Base-by-base conservation (phyloP, 2,797 vertebrate genomes). In the Aplochiton taeniatus region DNA sequence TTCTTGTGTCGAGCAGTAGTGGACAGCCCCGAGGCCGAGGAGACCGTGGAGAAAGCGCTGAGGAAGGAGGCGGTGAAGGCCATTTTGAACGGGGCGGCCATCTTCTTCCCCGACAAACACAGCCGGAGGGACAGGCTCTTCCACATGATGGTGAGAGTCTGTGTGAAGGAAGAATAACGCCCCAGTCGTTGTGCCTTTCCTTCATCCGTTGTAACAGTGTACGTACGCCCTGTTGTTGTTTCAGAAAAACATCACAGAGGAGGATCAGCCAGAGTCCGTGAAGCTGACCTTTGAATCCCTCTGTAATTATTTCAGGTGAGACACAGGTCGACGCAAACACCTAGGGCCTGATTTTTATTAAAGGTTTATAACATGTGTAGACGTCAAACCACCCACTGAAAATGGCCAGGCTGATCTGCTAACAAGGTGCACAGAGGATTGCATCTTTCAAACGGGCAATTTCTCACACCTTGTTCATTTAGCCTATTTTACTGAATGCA, bases 271-370 rank as follows among this genome's bases (percentile, higher is more conserved):
- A 5, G 94, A 94, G 60, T 99, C 97, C 0, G 86, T 93, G 8
- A 97, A 93, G 69, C 92, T 98, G 72, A 96, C 95, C 0, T 99
- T 99, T 82, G 93, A 92, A 73, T 98, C 97, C 9, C 91, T 99
- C 48, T 98, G 97, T 84, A 94, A 93, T 4, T 96, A 98, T 87
- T 99, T 98, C 91, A 99, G 97, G 97, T 98, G 73, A 90, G 51
- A 85, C 44, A 4, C 13, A 55, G 19, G 9, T 65, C 4, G 11
- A 16, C 4, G 8, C 43, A 20, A 20, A 5, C 62, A 0, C 41
- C 1, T 56, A 58, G n/a, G n/a, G n/a, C n/a, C n/a, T n/a, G n/a
- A n/a, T n/a, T n/a, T n/a, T n/a, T n/a, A n/a, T n/a, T n/a, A n/a
- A n/a, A n/a, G n/a, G n/a, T n/a, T n/a, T n/a, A n/a, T n/a, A n/a